Conservation (phyloP, 2,888 invertebrate species). For the Drosophila affinis region DNA sequence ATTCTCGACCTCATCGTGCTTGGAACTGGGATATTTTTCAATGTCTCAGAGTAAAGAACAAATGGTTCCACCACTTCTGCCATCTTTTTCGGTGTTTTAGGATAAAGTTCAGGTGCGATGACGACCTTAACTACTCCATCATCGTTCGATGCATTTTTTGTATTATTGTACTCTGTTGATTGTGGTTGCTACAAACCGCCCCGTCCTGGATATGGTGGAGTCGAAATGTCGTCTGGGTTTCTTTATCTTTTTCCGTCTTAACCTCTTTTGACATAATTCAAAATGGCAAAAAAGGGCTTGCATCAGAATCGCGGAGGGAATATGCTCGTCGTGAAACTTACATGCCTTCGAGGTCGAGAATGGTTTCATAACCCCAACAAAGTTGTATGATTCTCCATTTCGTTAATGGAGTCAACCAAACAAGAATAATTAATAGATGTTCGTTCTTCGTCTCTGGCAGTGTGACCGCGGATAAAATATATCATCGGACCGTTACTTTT, state of each 20-base stretch:
- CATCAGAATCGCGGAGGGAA: neutral
- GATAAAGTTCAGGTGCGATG: neutral
- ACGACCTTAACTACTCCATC: neutral
- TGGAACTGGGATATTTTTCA: neutral
- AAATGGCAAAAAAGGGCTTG: neutral
- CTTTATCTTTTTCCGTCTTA: too few species aligned
- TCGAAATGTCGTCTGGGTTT: too few species aligned
- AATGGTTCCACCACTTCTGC: too few species aligned
- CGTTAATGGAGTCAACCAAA: neutral
- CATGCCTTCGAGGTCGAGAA: slow-evolving; percentile 74
- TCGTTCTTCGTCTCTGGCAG: too few species aligned
- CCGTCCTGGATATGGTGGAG: too few species aligned
- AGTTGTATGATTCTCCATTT: slow-evolving; percentile 82
- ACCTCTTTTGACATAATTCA: slow-evolving; percentile 78
- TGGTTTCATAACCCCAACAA: too few species aligned
- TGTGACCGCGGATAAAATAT: too few species aligned
- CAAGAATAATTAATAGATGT: too few species aligned
- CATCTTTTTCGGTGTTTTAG: too few species aligned
- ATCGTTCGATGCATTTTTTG: neutral
- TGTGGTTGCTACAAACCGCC: neutral
- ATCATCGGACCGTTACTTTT: too few species aligned
- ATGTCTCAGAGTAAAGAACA: neutral
- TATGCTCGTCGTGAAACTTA: slow-evolving; percentile 53
- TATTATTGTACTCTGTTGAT: neutral
- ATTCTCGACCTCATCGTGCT: neutral